A percentile compares a stretch with the other conserved stretches of the same genome.
phyloP scores from a whole-genome alignment of 2,888 invertebrate species.

The Latrodectus hesperus region DNA sequence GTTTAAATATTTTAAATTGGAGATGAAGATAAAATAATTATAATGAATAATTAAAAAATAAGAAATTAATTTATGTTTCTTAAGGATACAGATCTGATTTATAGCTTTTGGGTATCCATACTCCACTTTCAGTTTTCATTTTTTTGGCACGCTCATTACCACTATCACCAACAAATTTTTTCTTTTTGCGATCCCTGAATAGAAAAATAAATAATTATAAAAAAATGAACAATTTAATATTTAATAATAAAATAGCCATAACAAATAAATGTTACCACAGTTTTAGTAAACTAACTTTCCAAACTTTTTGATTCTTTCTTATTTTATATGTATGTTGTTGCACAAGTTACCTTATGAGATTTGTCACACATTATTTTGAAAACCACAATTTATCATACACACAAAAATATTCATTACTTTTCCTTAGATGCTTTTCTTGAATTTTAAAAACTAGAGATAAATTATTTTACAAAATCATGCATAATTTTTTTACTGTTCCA shows the following conservation, averaged over 20 bases:
- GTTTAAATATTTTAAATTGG: background rate
- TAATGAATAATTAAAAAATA: background rate
- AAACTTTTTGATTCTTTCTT: too few species aligned
- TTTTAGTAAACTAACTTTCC: too few species aligned
- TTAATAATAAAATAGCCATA: background rate
- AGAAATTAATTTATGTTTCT: background rate
- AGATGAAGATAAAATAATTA: background rate
- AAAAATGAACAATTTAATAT: constrained; percentile 3
- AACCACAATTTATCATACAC: too few species aligned
- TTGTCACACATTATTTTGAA: too few species aligned
- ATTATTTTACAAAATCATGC: too few species aligned
- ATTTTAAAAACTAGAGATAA: too few species aligned
- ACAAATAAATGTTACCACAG: too few species aligned
- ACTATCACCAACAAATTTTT: constrained; percentile 86
- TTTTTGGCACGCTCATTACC: constrained; percentile 80
- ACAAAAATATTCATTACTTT: too few species aligned
- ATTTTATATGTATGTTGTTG: too few species aligned
- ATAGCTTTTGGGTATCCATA: constrained; percentile 93
- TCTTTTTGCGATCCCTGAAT: constrained; percentile 92
- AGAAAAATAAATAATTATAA: background rate
- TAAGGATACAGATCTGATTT: constrained; percentile 84
- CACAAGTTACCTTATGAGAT: too few species aligned
- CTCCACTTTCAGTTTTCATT: constrained; percentile 96
- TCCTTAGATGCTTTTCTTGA: too few species aligned
- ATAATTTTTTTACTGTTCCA: too few species aligned